phyloP scores from a whole-genome alignment of 1,140 invertebrate genomes.

The Saccostrea glomerata region DNA sequence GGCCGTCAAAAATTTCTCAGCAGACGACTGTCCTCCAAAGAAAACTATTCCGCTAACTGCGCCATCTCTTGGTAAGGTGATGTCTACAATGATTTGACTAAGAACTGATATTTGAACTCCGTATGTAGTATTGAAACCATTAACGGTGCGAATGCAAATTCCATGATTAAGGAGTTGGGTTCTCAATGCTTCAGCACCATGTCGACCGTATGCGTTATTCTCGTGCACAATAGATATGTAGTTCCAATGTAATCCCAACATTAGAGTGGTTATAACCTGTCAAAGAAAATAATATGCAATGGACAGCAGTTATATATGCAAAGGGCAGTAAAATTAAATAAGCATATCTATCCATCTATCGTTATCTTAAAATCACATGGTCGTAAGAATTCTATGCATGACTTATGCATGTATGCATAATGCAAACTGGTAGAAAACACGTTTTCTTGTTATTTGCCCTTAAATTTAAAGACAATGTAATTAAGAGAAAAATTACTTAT shows the following conservation, averaged over 20 bases:
- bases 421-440: too few species aligned
- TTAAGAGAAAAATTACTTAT: too few species aligned
- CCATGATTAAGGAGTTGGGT: not conserved
- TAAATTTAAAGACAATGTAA: too few species aligned
- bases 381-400: too few species aligned
- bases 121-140: constrained; percentile 6
- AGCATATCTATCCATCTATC: too few species aligned
- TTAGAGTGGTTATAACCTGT: not conserved
- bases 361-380: too few species aligned
- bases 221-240: constrained; percentile 28
- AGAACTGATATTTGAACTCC: not conserved
- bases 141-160: not conserved
- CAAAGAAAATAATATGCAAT: not conserved
- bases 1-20: not conserved
- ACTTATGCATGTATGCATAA: too few species aligned
- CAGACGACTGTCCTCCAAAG: constrained; percentile 20
- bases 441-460: too few species aligned
- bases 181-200: constrained; percentile 1
- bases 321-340: too few species aligned
- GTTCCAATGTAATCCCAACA: not conserved
- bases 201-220: constrained; percentile 17
- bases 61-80: constrained; percentile 1
- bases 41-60: constrained; percentile 23
- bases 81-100: not conserved
- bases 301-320: not conserved